Conservation (phyloP, 2,888 invertebrate genomes). For the Amitus sp. region DNA sequence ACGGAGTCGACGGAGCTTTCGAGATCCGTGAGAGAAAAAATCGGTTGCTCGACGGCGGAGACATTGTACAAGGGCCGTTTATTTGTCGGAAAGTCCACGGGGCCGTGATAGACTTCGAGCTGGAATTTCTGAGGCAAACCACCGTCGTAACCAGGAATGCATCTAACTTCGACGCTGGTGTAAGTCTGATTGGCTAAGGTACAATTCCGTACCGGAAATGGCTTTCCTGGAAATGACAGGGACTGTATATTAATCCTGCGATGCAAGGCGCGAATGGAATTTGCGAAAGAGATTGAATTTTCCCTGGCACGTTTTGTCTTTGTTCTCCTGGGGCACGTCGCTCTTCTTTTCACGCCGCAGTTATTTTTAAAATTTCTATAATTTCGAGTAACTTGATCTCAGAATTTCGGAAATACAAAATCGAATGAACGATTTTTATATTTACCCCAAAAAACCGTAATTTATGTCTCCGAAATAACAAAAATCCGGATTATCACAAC, state of each 20-base stretch:
- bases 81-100: conserved; percentile 57
- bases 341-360: conserved; percentile 16
- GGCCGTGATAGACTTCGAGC: conserved; percentile 76
- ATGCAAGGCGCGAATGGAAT: neutral
- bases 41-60: conserved; percentile 74
- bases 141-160: conserved; percentile 87
- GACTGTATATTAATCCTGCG: conserved; percentile 8
- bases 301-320: conserved; percentile 6
- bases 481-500: too few relatives aligned
- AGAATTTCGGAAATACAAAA: too few relatives aligned
- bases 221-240: conserved; percentile 73
- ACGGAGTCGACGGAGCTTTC: conserved; percentile 78
- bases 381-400: too few relatives aligned
- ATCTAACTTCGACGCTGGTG: conserved; percentile 83
- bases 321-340: conserved; percentile 12
- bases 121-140: conserved; percentile 88
- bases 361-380: conserved; percentile 35
- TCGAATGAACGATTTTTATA: too few relatives aligned
- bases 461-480: too few relatives aligned
- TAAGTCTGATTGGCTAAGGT: conserved; percentile 86
- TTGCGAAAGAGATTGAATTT: conserved; percentile 12
- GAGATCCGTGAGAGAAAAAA: conserved; percentile 81
- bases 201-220: conserved; percentile 87
- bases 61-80: conserved; percentile 69
- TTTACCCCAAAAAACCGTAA: too few relatives aligned